Evolutionary conservation across 2,113 vertebrate species (phyloP).

Genomic region (Clarias gariepinus): DNA sequence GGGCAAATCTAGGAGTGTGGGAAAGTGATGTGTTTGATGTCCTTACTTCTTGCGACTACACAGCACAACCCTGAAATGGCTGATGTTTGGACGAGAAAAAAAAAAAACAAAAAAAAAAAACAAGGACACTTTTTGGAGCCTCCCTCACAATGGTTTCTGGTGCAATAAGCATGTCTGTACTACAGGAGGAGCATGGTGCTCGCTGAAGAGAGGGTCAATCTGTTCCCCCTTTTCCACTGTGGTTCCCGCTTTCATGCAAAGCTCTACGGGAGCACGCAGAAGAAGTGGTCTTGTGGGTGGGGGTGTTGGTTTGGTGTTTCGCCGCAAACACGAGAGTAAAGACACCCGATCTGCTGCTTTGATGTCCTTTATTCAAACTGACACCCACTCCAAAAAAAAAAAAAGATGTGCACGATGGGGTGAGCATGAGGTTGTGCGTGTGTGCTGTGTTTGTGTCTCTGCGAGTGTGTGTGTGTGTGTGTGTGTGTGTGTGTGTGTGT

Average conservation of each 20-base stretch:
- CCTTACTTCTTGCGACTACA: slow-evolving; percentile 12
- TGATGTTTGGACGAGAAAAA: slow-evolving; percentile 25
- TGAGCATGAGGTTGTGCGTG: slow-evolving; percentile 39
- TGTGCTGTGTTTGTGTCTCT: slow-evolving; percentile 25
- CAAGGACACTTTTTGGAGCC: slow-evolving; percentile 31
- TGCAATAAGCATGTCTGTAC: slow-evolving; percentile 30
- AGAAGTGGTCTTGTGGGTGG: slow-evolving; percentile 17
- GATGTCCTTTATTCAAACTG: slow-evolving; percentile 70
- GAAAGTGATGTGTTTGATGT: slow-evolving; percentile 42
- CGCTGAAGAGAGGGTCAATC: slow-evolving; percentile 30
- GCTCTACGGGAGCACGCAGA: slow-evolving; percentile 34
- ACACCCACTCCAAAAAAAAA: slow-evolving; percentile 68
- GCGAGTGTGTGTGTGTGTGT: slow-evolving; percentile 39
- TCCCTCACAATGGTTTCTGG: slow-evolving; percentile 29
- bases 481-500: slow-evolving; percentile 42
- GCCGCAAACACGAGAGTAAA: slow-evolving; percentile 62
- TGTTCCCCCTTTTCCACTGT: slow-evolving; percentile 25
- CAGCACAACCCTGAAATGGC: slow-evolving; percentile 42
- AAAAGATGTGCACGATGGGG: slow-evolving; percentile 53
- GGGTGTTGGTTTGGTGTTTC: slow-evolving; percentile 7
- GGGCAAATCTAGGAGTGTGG: slow-evolving; percentile 40
- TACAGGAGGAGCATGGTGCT: slow-evolving; percentile 31
- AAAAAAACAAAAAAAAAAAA: slow-evolving; percentile 13
- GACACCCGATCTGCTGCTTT: slow-evolving; percentile 65
- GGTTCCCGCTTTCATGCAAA: slow-evolving; percentile 32